phyloP scores from a whole-genome alignment of 1,140 invertebrate genomes.

The honey bee (Apis mellifera) region DNA sequence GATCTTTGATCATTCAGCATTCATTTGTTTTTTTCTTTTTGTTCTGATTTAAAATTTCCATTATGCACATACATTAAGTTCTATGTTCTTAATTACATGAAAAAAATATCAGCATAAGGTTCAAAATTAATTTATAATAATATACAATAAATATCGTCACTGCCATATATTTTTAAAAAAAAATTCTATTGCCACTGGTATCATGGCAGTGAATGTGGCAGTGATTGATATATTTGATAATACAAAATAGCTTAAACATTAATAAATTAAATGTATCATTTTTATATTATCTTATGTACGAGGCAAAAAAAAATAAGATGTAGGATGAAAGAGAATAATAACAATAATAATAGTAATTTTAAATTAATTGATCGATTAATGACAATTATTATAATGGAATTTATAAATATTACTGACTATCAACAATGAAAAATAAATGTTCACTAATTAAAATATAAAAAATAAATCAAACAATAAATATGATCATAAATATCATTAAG shows the following conservation, averaged over 20 bases:
- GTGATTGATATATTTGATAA: slow-evolving; percentile 47
- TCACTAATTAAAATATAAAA: background rate
- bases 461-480: slow-evolving; percentile 16
- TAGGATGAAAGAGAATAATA: background rate
- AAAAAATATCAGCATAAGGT: slow-evolving; percentile 30
- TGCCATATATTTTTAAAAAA: slow-evolving; percentile 31
- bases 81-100: slow-evolving; percentile 13
- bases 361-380: slow-evolving; percentile 37
- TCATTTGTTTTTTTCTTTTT: background rate
- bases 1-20: background rate
- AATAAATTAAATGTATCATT: slow-evolving; percentile 25
- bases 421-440: background rate
- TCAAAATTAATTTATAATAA: slow-evolving; percentile 25
- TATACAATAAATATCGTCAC: slow-evolving; percentile 47
- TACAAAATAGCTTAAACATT: slow-evolving; percentile 37
- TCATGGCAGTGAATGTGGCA: slow-evolving; percentile 53
- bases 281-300: background rate
- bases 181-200: slow-evolving; percentile 42
- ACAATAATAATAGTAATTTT: slow-evolving; percentile 1
- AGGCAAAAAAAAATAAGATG: background rate
- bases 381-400: slow-evolving; percentile 9
- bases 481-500: background rate
- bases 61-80: slow-evolving; percentile 4
- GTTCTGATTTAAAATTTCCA: background rate
- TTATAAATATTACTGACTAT: background rate